These are phyloP conservation scores for Zelleria hepariella DNA, from an alignment of 2,888 invertebrate species.

Conservation along the genomic window DNA sequence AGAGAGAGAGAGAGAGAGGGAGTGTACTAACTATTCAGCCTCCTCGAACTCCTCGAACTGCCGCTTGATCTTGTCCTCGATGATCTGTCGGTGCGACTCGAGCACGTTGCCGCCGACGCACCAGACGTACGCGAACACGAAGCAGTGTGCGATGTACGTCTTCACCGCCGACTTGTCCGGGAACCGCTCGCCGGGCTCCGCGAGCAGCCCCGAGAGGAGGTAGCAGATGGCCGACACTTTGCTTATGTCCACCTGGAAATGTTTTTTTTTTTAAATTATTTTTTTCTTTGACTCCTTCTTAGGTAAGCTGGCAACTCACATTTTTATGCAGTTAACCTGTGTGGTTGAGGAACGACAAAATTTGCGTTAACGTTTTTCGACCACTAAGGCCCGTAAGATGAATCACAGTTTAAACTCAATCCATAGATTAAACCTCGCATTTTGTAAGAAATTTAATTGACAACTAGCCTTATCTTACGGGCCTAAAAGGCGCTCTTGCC, in stretches of 20 bases:
- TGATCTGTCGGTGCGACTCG: slow-evolving; percentile 77
- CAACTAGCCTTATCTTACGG: too few species aligned
- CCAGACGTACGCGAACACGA: slow-evolving; percentile 88
- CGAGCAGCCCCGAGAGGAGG: slow-evolving; percentile 78
- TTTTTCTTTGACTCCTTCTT: not conserved
- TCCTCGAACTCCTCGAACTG: slow-evolving; percentile 80
- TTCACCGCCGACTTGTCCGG: slow-evolving; percentile 75
- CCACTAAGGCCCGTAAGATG: too few species aligned
- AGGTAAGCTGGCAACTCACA: too few species aligned
- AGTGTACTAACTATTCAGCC: slow-evolving; percentile 65
- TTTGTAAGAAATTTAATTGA: too few species aligned
- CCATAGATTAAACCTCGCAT: too few species aligned
- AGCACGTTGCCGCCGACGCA: slow-evolving; percentile 87
- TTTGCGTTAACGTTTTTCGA: too few species aligned
- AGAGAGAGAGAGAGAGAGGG: not conserved
- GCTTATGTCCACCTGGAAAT: slow-evolving; percentile 83
- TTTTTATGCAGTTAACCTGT: too few species aligned
- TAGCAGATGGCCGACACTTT: slow-evolving; percentile 84
- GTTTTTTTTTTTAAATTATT: too few species aligned
- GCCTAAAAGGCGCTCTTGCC: too few species aligned
- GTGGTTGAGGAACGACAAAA: too few species aligned
- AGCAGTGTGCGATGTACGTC: slow-evolving; percentile 80
- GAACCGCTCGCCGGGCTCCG: slow-evolving; percentile 73
- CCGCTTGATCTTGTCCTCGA: slow-evolving; percentile 78
- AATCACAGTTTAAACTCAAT: too few species aligned